Base-by-base conservation (phyloP, 1,140 invertebrate species). In the Dendrolimus punctatus region DNA sequence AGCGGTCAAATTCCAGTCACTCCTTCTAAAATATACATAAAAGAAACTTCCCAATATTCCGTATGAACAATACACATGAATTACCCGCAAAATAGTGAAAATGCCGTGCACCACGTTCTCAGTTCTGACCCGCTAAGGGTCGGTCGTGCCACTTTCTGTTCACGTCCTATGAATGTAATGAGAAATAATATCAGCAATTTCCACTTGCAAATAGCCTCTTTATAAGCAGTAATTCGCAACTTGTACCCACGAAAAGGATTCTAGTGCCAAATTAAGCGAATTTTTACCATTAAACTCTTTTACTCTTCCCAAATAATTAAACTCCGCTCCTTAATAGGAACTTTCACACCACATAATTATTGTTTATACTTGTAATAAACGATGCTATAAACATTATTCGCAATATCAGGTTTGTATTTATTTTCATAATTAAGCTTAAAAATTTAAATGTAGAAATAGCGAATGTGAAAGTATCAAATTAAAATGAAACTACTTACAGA, bases 101-200 rank as follows among this genome's bases (percentile, higher is more conserved):
- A 64, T 58, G 59, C 58, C 60, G 66, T 65, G 68, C 69, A 73
- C 67, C 69, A 68, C 56, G 60, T 60, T 49, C 43, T 38, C 62
- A 66, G 72, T 62, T 67, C 46, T 66, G 66, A 68, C 70, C 66
- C 64, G 64, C 53, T 65, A 60, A 23, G 23, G 23, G 23, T 55
- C 64, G 47, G 54, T 59, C 68, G 65, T 59, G 63, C 71, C 70
- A 65, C 70, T 80, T 76, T 78, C 73, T 72, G 64, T 70, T 69
- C 58, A 58, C 67, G 61, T 67, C 58, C 64, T 67, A 75, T 73
- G 67, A 73, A 66, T 68, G 66, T 76, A 76, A 75, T 73, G 71
- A 71, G 67, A 66, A 71, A 69, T 77, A 75, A 74, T 77, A 62
- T 53, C 66, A 59, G 68, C 68, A 79, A 77, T 81, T 77, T 76